These are phyloP conservation scores for Trichonephila clavipes DNA, from an alignment of 1,140 invertebrate genomes.

Conservation along the genomic window DNA sequence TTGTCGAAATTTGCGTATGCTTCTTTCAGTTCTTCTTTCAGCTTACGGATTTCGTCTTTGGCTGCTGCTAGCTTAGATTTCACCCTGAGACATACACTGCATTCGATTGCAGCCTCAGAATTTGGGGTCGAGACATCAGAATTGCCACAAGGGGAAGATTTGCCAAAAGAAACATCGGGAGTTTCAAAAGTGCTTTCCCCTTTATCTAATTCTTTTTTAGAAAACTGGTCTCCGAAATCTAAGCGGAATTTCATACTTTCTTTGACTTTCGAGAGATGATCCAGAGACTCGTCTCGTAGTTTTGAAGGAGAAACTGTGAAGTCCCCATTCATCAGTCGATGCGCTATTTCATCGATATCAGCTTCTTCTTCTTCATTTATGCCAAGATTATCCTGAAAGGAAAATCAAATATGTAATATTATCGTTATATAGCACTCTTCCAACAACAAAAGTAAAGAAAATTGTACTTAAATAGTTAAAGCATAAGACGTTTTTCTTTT, in stretches of 20 bases:
- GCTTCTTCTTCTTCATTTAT: conserved; percentile 8
- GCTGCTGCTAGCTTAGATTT: conserved; percentile 82
- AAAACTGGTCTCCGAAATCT: neutral
- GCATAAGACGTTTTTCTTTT: no score
- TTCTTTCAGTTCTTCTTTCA: conserved; percentile 90
- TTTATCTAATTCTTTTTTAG: neutral
- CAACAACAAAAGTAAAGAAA: no score
- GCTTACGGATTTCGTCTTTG: conserved; percentile 89
- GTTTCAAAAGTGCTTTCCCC: conserved; percentile 9
- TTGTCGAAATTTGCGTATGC: conserved; percentile 90
- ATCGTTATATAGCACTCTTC: no score
- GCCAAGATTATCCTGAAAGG: conserved; percentile 6
- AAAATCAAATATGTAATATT: neutral
- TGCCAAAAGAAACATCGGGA: neutral
- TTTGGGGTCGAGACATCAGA: conserved; percentile 18
- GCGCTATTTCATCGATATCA: conserved; percentile 10
- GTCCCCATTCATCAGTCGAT: conserved; percentile 12
- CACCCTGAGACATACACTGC: conserved; percentile 16
- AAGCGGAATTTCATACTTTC: conserved; percentile 9
- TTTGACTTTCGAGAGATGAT: neutral
- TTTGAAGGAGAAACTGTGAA: conserved; percentile 24
- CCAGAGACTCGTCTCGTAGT: neutral
- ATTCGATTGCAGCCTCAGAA: neutral
- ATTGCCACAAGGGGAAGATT: conserved; percentile 30
- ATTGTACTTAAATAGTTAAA: no score